Conservation (phyloP, 2,797 vertebrate genomes). For the Adelosebastes latens region DNA sequence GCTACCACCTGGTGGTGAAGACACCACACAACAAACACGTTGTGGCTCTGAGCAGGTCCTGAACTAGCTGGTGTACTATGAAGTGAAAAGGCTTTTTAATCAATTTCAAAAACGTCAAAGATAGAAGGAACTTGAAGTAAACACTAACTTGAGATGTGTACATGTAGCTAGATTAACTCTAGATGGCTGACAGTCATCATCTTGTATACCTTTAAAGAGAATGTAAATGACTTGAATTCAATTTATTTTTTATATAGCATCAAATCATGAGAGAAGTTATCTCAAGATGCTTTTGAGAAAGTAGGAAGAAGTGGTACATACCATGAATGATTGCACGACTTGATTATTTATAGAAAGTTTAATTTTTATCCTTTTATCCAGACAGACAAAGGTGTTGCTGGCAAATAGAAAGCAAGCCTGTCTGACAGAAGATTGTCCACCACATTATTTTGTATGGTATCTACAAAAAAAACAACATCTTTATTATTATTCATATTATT, state of each 20-base stretch:
- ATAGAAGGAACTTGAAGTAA: not conserved
- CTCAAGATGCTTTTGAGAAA: not conserved
- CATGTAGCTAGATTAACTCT: too few relatives aligned
- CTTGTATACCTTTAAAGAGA: too few relatives aligned
- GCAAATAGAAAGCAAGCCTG: too few relatives aligned
- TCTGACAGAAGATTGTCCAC: not conserved
- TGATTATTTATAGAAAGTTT: not conserved
- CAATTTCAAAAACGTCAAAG: not conserved
- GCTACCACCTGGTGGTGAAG: constrained; percentile 49
- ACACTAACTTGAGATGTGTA: constrained; percentile 43
- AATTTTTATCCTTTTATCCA: not conserved
- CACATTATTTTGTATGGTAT: not conserved
- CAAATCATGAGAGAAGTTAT: too few relatives aligned
- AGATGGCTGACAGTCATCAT: too few relatives aligned
- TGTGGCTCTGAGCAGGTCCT: not conserved
- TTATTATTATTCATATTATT: too few relatives aligned
- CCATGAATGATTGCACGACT: not conserved
- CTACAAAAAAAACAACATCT: not conserved
- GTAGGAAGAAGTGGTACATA: not conserved
- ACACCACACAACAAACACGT: not conserved
- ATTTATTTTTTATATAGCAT: too few relatives aligned
- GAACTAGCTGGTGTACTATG: not conserved
- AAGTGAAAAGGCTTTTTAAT: not conserved
- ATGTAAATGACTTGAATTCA: too few relatives aligned
- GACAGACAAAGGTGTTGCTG: too few relatives aligned